Base-by-base conservation (phyloP, 2,888 invertebrate species). In the Digitonthophagus gazella region DNA sequence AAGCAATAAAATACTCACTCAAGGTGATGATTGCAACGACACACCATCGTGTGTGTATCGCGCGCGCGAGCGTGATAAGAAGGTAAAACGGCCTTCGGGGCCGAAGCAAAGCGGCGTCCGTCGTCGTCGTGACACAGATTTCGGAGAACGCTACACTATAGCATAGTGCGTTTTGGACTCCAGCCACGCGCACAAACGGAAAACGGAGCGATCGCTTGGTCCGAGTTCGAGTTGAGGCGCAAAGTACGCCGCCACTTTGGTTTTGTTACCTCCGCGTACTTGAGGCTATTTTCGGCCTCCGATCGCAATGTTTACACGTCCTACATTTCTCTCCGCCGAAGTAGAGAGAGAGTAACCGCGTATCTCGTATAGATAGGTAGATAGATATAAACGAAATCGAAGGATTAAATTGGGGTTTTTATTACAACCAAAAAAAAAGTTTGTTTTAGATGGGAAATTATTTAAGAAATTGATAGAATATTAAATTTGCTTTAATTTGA, bases 1-100 rank as follows among this genome's bases (percentile, higher is more conserved):
- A 61, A 61, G 61, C 61, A 61, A 61, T 61, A 61, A 61, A n/a
- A 61, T 61, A 19, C 61, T 61, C 19, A 61, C 19, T 61, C 61
- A 61, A 61, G 61, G 61, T 61, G 61, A n/a, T n/a, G n/a, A 61
- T 61, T 61, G 18, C 18, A 19, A 61, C 61, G 61, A 61, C 18
- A 61, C 19, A 19, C 61, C 20, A 61, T n/a, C n/a, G n/a, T n/a
- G n/a, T n/a, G n/a, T n/a, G n/a, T n/a, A n/a, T n/a, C n/a, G n/a
- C n/a, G n/a, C n/a, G n/a, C n/a, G n/a, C n/a, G n/a, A n/a, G n/a
- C n/a, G n/a, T 61, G 61, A 61, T 61, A 61, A 61, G 61, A n/a
- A n/a, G 61, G 61, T 61, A 15, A 57, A n/a, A 44, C 28, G 28
- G 28, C 28, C 28, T 44, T 44, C 28, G 28, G 6, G 19, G 18